phyloP scores from a whole-genome alignment of 2,888 invertebrate genomes.

The Drosophila percnosoma region DNA sequence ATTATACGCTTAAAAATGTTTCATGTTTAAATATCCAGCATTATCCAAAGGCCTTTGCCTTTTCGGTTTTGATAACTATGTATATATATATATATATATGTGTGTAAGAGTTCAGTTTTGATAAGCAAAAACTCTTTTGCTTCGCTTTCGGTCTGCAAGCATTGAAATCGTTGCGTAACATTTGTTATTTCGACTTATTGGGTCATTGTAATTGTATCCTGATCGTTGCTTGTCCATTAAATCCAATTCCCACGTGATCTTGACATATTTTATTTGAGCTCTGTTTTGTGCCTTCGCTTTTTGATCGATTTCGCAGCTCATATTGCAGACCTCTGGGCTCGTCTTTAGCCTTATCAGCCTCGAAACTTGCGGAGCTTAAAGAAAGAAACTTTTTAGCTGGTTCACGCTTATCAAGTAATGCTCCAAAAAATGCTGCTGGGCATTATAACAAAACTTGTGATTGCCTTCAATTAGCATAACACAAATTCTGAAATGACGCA shows the following conservation, averaged over 20 bases:
- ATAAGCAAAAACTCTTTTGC: not conserved
- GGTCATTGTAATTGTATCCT: constrained; percentile 38
- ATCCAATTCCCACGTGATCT: constrained; percentile 60
- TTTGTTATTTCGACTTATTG: constrained; percentile 2
- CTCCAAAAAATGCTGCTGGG: not conserved
- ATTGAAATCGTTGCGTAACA: constrained; percentile 17
- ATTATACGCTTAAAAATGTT: not conserved
- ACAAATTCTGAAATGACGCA: constrained; percentile 43
- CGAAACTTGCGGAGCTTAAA: not conserved
- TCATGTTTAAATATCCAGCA: not conserved
- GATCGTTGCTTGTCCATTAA: constrained; percentile 15
- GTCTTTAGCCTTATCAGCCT: constrained; percentile 10
- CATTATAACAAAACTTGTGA: constrained; percentile 5
- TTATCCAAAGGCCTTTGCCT: not conserved
- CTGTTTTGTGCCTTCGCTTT: not conserved
- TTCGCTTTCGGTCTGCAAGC: not conserved
- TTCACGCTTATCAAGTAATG: constrained; percentile 2
- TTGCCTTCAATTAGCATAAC: constrained; percentile 38
- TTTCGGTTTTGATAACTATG: not conserved
- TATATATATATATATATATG: not conserved
- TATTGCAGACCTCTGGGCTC: constrained; percentile 12
- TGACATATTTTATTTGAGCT: constrained; percentile 42
- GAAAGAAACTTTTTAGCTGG: not conserved
- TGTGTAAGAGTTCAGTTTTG: not conserved
- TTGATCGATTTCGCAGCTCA: constrained; percentile 9